Evolutionary conservation across 64 coral and sea anemone genomes (phyloP), one percentile per base, ranked within the genome.

Genomic region (Dendronephthya gigantea): DNA sequence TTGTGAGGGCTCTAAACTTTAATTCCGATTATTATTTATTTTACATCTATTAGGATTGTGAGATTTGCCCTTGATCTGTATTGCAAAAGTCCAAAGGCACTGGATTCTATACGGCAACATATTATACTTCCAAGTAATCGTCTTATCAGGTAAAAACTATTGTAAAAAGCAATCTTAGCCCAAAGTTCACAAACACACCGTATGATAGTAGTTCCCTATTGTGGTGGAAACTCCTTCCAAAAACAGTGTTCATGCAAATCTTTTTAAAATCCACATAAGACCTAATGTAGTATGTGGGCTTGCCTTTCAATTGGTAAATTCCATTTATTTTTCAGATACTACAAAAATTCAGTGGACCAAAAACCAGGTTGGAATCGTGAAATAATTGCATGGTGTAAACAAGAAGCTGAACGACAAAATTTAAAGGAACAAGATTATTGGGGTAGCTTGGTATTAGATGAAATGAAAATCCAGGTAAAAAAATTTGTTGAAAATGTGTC

Each of bases 121-220:
- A 79, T 79, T 9, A 79, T 79, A 13, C 72, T 79, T 9, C 72
- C 72, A 79, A 79, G 72, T 79, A 79, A 79, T 29, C 72, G 72
- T 79, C 72, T 79, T 39, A 79, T 79, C n/a, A 79, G 72, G 72
- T 79, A 79, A 79, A 33, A 79, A 34, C 15, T 79, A 34, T 79
- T n/a, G 0, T 62, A n/a, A 17, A 17, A 22, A 17, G 10, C 2
- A 62, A 11, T 45, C 11, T 62, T 27, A 17, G 17, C 55, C 19
- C 0, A 27, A 62, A n/a, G 8, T 62, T 22, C 16, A 1, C 55
- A 62, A 13, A 62, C 4, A 62, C 25, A 22, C 55, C 25, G 50
- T 52, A 52, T 62, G 25, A 22, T 62, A 52, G 55, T 27, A 62
- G 55, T 22, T 62, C 7, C 25, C 17, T 7, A 27, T 62, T 62